Evolutionary conservation across 2,888 invertebrate species (phyloP), one percentile per base, ranked within the genome.

Genomic region (Laspeyria flexula): DNA sequence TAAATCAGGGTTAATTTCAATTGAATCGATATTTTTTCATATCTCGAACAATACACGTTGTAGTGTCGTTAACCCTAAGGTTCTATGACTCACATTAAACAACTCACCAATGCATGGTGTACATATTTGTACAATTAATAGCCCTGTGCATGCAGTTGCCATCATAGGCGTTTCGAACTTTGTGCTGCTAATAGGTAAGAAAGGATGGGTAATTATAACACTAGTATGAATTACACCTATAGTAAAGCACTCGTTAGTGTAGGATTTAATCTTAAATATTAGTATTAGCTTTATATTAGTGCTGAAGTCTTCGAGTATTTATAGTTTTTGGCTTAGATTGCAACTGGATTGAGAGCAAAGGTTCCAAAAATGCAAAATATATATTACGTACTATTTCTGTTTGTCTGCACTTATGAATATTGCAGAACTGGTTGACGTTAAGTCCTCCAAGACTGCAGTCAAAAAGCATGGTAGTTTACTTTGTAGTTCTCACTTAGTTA

Each of bases 21-120:
- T 71, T 65, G 57, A 70, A 70, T 69, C 45, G 57, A 44, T 49
- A 40, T 55, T 49, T 53, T 58, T n/a, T 41, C 48, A 43, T 39
- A 55, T 38, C 51, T 43, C 27, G 48, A 53, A 52, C 40, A 47
- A 55, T 58, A 51, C 43, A 53, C 33, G 11, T 61, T 39, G 38
- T 10, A 27, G 29, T 45, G 68, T 58, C 60, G 39, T 54, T 52
- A 39, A 51, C 63, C 58, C 18, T 10, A 30, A 33, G 51, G 12
- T 49, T 18, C 35, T 25, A 50, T 57, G 57, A 65, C 27, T 54
- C 66, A 50, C 13, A 9, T 38, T 23, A 41, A 41, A 29, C 33
- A 35, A 42, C 15, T 50, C 25, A 54, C 35, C 44, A 37, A 21
- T 33, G 39, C 30, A 42, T 38, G 15, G 3, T 51, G 10, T 47